phyloP scores from a whole-genome alignment of 2,888 invertebrate genomes.

The Dioctria rufipes region DNA sequence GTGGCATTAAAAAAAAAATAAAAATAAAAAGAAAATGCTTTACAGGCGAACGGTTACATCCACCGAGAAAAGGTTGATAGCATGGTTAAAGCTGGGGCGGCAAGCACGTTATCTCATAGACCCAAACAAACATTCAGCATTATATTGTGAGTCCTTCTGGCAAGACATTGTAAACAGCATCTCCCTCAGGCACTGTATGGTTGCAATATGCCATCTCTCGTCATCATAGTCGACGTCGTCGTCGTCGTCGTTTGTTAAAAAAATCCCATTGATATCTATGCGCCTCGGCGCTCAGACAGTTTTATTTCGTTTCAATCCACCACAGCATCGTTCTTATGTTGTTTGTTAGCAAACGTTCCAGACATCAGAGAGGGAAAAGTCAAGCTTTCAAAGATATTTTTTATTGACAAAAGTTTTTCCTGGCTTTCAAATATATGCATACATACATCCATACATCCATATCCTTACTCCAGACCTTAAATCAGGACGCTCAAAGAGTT shows the following conservation, averaged over 20 bases:
- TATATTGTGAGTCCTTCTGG: slow-evolving; percentile 31
- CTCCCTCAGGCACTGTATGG: slow-evolving; percentile 15
- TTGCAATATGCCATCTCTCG: not conserved
- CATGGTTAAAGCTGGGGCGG: not conserved
- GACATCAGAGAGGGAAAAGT: slow-evolving; percentile 6
- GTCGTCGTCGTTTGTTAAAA: not conserved
- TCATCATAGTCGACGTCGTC: too few species aligned
- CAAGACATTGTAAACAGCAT: slow-evolving; percentile 48
- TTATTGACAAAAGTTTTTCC: slow-evolving; percentile 51
- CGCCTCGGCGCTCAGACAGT: slow-evolving; percentile 36
- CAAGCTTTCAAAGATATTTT: slow-evolving; percentile 24
- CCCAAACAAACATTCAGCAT: slow-evolving; percentile 41
- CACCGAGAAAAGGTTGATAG: slow-evolving; percentile 1
- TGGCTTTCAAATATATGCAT: not conserved
- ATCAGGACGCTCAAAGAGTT: too few species aligned
- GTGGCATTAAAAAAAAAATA: slow-evolving; percentile 36
- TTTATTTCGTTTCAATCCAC: slow-evolving; percentile 42
- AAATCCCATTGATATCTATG: slow-evolving; percentile 48
- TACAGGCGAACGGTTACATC: slow-evolving; percentile 31
- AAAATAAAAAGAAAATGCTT: not conserved
- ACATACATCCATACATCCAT: too few species aligned
- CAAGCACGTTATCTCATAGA: slow-evolving; percentile 47
- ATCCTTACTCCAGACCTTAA: too few species aligned
- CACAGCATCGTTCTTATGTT: slow-evolving; percentile 12
- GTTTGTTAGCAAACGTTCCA: slow-evolving; percentile 5